A percentile compares a stretch with the other conserved stretches of the same genome.
phyloP scores from a whole-genome alignment of 2,888 invertebrate species.

The Stenurella melanura region DNA sequence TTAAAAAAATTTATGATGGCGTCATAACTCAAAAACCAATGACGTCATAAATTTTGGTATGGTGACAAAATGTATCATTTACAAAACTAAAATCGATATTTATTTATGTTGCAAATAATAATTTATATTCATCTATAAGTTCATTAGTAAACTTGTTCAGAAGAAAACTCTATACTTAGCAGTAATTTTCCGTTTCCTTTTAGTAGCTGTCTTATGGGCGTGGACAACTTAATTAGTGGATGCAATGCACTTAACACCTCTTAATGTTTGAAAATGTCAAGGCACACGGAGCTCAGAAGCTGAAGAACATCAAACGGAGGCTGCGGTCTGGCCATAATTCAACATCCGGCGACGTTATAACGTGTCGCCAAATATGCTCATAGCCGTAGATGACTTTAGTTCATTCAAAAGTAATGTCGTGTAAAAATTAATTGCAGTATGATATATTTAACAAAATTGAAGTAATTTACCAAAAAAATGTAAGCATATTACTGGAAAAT shows the following conservation, averaged over 20 bases:
- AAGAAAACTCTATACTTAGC: background rate
- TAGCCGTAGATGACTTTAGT: background rate
- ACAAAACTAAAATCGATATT: too few relatives aligned
- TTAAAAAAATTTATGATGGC: too few relatives aligned
- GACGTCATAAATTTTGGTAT: too few relatives aligned
- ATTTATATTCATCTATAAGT: too few relatives aligned
- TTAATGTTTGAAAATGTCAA: background rate
- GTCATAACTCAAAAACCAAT: too few relatives aligned
- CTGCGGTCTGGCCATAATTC: background rate
- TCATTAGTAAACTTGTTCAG: background rate
- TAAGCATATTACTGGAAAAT: too few relatives aligned
- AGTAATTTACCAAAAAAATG: too few relatives aligned
- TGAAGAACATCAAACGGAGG: conserved; percentile 13
- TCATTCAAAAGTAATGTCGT: too few relatives aligned
- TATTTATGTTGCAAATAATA: too few relatives aligned
- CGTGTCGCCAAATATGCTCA: background rate
- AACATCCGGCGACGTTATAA: background rate
- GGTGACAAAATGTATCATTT: too few relatives aligned
- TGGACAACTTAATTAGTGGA: background rate
- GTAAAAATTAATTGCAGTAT: too few relatives aligned
- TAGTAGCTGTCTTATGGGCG: background rate
- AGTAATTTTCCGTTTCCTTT: background rate
- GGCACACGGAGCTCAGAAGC: background rate
- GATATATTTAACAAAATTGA: too few relatives aligned
- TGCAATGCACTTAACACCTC: conserved; percentile 16